Evolutionary conservation across 2,113 vertebrate genomes (phyloP).

Genomic region (Gasterosteus aculeatus): DNA sequence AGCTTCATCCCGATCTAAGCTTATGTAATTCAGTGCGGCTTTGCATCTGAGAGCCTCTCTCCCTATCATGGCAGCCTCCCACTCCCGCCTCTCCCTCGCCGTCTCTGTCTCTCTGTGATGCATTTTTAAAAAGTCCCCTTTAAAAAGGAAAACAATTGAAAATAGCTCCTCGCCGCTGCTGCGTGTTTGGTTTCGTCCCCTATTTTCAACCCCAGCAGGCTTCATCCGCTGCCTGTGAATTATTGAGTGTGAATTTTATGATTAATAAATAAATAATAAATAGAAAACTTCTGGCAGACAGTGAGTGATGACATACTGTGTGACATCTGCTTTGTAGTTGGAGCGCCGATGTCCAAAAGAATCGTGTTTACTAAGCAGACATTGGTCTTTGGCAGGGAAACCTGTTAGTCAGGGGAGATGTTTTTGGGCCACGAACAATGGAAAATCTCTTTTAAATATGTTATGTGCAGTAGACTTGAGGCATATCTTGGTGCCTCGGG

Average conservation of each 20-base stretch:
- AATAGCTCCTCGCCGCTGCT: conserved; percentile 45
- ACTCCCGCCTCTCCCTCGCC: conserved; percentile 6
- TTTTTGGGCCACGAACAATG: conserved; percentile 75
- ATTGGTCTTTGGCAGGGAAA: conserved; percentile 77
- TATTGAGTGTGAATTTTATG: conserved; percentile 48
- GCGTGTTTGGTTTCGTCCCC: conserved; percentile 20
- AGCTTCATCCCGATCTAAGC: conserved; percentile 27
- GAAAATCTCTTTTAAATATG: conserved; percentile 75
- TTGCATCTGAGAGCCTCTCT: conserved; percentile 26
- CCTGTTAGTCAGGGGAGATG: conserved; percentile 77
- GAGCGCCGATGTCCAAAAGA: conserved; percentile 73
- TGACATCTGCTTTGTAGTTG: conserved; percentile 80
- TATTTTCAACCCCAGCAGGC: too few relatives aligned
- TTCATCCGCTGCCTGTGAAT: conserved; percentile 18
- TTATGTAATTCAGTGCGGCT: conserved; percentile 29
- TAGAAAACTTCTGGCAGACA: conserved; percentile 73
- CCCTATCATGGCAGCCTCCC: conserved; percentile 25
- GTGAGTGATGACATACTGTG: conserved; percentile 72
- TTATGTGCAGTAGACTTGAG: conserved; percentile 65
- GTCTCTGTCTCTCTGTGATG: conserved; percentile 52
- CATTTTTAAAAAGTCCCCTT: conserved; percentile 61
- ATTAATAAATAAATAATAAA: conserved; percentile 73
- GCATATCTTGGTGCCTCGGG: conserved; percentile 57
- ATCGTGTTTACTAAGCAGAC: conserved; percentile 76
- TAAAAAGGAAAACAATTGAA: conserved; percentile 57